Base-by-base conservation (phyloP, 2,797 vertebrate genomes). In the Falco columbarius region DNA sequence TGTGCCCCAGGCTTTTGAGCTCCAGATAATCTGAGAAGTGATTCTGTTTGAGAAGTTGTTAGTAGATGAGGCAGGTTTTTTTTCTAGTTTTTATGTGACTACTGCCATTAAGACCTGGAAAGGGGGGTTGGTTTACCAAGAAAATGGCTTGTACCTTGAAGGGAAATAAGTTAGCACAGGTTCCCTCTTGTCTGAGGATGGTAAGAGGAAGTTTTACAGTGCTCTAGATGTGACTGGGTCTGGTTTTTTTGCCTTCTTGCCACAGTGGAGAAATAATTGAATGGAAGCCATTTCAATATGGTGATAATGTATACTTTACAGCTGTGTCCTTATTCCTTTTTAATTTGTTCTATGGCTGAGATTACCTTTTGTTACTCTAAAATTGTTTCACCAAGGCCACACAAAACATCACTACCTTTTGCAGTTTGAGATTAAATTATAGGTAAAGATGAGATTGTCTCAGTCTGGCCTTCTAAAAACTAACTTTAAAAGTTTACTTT, bases 281-380 rank as follows among this genome's bases (percentile, higher is more conserved):
- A 29, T 51, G 26, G 62, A 47, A 21, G 17, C 15, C 4, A 0
- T 54, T 46, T 38, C 1, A 1, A 6, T 34, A 3, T 3, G 32
- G 11, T 24, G 16, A 38, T 49, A 27, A 46, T 24, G 23, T 20
- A 7, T 8, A 16, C 5, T 59, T 4, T 6, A 10, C 12, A 40
- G 4, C 21, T 24, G 3, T 7, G 14, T 32, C 4, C 49, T 67
- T 51, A 38, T 24, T 59, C 11, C 23, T 15, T 46, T 40, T 52
- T 10, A 4, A 14, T 38, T 47, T 65, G 4, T 13, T n/a, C 22
- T 14, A 0, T 16, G 29, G 2, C n/a, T 49, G 59, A 81, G 14
- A 52, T 38, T 58, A 21, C 14, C 27, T 38, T 13, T 32, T 11
- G 17, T 40, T 52, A 3, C n/a, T 65, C 24, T 15, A 4, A 21